Base-by-base conservation (phyloP, 2,888 invertebrate species). In the Acanthosoma haemorrhoidale region DNA sequence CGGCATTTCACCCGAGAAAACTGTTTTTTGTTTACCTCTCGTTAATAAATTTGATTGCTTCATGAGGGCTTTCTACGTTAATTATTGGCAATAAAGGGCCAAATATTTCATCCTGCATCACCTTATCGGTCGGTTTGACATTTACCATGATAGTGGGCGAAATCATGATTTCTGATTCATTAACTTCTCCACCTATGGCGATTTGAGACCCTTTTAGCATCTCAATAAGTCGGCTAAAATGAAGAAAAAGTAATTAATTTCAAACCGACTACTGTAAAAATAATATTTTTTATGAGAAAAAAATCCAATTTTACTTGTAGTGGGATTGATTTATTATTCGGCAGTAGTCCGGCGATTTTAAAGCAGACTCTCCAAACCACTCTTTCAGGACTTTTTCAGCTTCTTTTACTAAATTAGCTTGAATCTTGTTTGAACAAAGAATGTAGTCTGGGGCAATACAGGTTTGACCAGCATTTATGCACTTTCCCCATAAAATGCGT, bases 391-490 rank as follows among this genome's bases (percentile, higher is more conserved):
- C 81, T 73, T 84, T 84, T 78, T 86, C 88, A 3, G 88, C 86
- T 69, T 84, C 84, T 32, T 83, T 82, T 4, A 93, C 77, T 76
- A 94, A 87, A 75, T 85, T 84, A n/a, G 86, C 85, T 81, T 94
- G 88, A 0, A 91, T 83, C 78, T 88, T 87, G 76, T 87, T 87
- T 13, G 89, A 86, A 81, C 94, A 94, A 2, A 98, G 82, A 15
- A 98, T 78, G 78, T 96, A 98, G 82, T 98, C 97, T 0, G 97
- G 96, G 0, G 96, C 94, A 74, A 99, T 91, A 81, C 98, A 98
- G 0, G 96, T 96, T 82, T 99, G 97, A 0, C 98, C 97, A 8
- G 84, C 84, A 81, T 99, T 99, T 69, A 92, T 85, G 76, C 88
- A 88, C 82, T 97, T 98, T 11, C 97, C 98, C 98, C 97, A 99